These are phyloP conservation scores for Eonycteris spelaea DNA, from an alignment of 2,113 vertebrate genomes.

Conservation along the genomic window DNA sequence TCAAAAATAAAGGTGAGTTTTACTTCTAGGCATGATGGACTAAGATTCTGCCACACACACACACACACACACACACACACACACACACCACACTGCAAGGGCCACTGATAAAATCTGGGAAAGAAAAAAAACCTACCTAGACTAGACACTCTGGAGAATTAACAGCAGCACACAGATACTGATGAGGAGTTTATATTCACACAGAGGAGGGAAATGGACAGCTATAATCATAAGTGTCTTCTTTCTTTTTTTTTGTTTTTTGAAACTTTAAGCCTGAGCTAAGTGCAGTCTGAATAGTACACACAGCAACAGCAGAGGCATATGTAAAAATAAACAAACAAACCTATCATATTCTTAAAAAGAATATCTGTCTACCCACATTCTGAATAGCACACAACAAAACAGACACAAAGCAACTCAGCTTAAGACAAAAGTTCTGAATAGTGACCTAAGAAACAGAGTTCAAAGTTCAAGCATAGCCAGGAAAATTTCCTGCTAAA, in stretches of 20 bases:
- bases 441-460: neutral
- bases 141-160: neutral
- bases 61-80: neutral
- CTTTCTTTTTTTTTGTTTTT: neutral
- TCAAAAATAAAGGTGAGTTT: neutral
- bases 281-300: neutral
- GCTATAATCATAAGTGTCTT: neutral
- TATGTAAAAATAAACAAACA: neutral
- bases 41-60: neutral
- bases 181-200: neutral
- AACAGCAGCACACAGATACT: neutral
- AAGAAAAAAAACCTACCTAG: neutral
- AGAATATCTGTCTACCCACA: neutral
- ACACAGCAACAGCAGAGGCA: neutral
- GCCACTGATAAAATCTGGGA: neutral
- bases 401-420: neutral
- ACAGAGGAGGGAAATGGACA: neutral
- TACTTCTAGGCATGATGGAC: neutral
- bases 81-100: neutral
- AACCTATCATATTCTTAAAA: neutral
- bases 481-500: neutral
- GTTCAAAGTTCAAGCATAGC: neutral
- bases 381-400: neutral
- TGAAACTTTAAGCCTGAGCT: neutral
- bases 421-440: neutral